Evolutionary conservation across 1,140 invertebrate species (phyloP).

Genomic region (Globodera ellingtonae): DNA sequence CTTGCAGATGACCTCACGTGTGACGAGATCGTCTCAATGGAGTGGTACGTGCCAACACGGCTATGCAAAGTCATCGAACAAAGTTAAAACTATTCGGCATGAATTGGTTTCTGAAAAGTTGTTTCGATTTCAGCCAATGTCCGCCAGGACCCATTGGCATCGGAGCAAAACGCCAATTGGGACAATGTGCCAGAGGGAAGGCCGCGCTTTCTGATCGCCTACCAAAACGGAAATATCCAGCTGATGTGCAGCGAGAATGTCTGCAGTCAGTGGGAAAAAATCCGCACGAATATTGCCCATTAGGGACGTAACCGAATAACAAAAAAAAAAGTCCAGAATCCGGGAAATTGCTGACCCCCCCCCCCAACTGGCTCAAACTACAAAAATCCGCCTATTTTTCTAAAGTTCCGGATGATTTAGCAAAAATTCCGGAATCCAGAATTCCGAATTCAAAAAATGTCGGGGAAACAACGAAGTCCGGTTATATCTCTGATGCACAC

Average conservation of each 20-base stretch:
- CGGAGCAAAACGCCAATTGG: constrained; percentile 63
- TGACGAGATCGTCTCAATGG: constrained; percentile 56
- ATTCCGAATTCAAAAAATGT: too few relatives aligned
- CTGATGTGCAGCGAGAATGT: constrained; percentile 86
- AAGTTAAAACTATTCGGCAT: background rate
- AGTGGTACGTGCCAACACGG: constrained; percentile 53
- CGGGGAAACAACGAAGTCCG: too few relatives aligned
- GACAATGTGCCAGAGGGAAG: constrained; percentile 73
- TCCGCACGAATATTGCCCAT: too few relatives aligned
- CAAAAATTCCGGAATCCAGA: too few relatives aligned
- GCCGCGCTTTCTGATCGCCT: constrained; percentile 82
- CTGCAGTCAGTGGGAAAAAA: constrained; percentile 72
- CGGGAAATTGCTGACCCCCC: too few relatives aligned
- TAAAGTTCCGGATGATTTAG: too few relatives aligned
- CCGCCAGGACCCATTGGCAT: background rate
- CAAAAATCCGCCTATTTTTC: too few relatives aligned
- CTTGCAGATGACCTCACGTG: constrained; percentile 50
- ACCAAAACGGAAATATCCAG: constrained; percentile 81
- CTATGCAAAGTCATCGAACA: constrained; percentile 36
- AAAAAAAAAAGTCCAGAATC: too few relatives aligned
- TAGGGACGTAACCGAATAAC: constrained; percentile 2
- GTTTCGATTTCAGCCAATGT: background rate
- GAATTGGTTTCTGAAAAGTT: background rate
- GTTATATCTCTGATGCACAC: too few relatives aligned
- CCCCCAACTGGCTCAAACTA: too few relatives aligned